A percentile compares a stretch with the other conserved stretches of the same genome.
Conservation (phyloP, 2,888 invertebrate genomes). For the Lithophane semibrunnea region DNA sequence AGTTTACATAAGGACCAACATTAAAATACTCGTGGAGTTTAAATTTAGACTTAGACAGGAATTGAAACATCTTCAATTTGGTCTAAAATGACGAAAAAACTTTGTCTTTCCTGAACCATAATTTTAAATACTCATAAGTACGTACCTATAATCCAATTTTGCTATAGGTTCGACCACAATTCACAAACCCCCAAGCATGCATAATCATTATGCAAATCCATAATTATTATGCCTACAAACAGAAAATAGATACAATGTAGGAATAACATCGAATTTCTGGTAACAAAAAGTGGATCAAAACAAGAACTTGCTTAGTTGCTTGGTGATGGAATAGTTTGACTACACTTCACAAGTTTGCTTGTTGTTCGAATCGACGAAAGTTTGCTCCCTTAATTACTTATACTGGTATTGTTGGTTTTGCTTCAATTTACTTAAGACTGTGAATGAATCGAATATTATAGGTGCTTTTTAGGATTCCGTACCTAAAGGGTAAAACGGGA, state of each 20-base stretch:
- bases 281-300: conserved; percentile 4
- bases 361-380: conserved; percentile 35
- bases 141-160: background rate
- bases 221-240: background rate
- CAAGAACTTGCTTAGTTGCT: conserved; percentile 27
- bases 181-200: background rate
- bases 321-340: conserved; percentile 11
- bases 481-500: too few relatives aligned
- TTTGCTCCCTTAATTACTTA: conserved; percentile 25
- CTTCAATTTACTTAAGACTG: conserved; percentile 14
- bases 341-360: conserved; percentile 38
- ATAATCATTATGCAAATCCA: background rate
- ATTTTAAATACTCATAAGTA: background rate
- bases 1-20: background rate
- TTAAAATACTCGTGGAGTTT: background rate
- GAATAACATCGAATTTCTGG: background rate
- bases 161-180: background rate
- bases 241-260: background rate
- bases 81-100: background rate
- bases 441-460: background rate
- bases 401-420: conserved; percentile 9
- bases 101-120: background rate
- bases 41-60: background rate
- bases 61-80: too few relatives aligned
- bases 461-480: background rate